phyloP scores from a whole-genome alignment of 92 coral and sea anemone genomes.

The Diadumene lineata region DNA sequence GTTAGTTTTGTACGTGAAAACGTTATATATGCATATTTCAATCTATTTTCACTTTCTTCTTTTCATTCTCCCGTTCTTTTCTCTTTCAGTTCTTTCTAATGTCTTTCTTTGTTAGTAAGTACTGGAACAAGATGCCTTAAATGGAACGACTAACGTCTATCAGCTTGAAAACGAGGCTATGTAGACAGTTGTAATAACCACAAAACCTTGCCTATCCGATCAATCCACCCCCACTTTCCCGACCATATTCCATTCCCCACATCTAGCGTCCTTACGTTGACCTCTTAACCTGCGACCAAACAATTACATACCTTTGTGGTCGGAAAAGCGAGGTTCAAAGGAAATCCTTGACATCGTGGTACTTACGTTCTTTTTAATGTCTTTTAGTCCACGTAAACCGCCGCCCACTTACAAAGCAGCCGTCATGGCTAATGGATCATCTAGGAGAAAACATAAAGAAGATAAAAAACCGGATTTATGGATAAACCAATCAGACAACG shows the following conservation, averaged over 20 bases:
- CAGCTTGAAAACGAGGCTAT: conserved; percentile 11
- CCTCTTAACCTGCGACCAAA: not conserved
- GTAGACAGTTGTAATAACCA: not conserved
- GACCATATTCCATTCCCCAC: conserved; percentile 10
- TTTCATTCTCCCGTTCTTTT: conserved; percentile 12
- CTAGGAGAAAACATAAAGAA: conserved; percentile 70
- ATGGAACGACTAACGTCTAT: conserved; percentile 1
- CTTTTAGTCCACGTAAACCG: conserved; percentile 41
- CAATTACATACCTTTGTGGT: conserved; percentile 11
- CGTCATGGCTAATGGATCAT: conserved; percentile 68
- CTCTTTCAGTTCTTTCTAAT: conserved; percentile 3
- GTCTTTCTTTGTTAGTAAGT: conserved; percentile 1
- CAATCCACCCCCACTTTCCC: not conserved
- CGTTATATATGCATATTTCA: not conserved
- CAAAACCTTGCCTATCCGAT: conserved; percentile 8
- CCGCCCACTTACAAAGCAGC: conserved; percentile 81
- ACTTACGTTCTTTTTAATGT: not conserved
- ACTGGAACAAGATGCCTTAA: not conserved
- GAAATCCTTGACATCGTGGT: not conserved
- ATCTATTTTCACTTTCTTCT: not conserved
- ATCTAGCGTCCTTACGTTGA: not conserved
- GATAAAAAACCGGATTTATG: conserved; percentile 82
- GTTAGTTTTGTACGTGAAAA: not conserved
- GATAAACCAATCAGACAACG: conserved; percentile 78
- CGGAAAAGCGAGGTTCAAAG: conserved; percentile 1